These are phyloP conservation scores for Tenthredo amoena DNA, from an alignment of 2,888 invertebrate genomes.

Conservation along the genomic window DNA sequence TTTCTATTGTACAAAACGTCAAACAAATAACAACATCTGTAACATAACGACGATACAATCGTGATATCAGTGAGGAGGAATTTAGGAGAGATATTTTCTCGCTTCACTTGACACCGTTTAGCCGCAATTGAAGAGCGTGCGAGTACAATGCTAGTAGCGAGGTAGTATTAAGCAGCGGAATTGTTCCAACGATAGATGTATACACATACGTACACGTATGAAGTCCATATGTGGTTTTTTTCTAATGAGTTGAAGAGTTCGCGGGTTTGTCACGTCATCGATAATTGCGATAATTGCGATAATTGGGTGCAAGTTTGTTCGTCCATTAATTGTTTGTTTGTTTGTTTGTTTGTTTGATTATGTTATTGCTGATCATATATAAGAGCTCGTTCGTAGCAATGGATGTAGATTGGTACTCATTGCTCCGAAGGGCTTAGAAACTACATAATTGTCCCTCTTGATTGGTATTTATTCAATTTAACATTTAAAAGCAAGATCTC, in stretches of 20 bases:
- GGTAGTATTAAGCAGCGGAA: not conserved
- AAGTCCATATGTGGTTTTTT: not conserved
- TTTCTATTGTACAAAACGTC: not conserved
- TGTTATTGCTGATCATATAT: not conserved
- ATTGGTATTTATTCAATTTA: constrained; percentile 48
- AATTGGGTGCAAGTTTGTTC: not conserved
- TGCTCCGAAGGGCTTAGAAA: constrained; percentile 46
- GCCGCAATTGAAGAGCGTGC: constrained; percentile 45
- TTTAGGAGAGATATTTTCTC: constrained; percentile 32
- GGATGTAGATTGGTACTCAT: constrained; percentile 44
- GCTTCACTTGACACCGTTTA: constrained; percentile 49
- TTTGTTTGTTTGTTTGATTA: not conserved
- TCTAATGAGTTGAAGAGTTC: not conserved
- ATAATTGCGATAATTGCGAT: not conserved
- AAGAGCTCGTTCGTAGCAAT: not conserved
- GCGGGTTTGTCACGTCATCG: not conserved
- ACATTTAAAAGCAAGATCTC: constrained; percentile 18
- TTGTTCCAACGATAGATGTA: not conserved
- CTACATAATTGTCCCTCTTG: constrained; percentile 44
- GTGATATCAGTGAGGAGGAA: constrained; percentile 28
- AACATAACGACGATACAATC: not conserved
- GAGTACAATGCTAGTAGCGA: not conserved
- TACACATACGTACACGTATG: no score
- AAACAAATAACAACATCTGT: not conserved
- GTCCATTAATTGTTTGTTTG: not conserved